Evolutionary conservation across 2,888 invertebrate genomes (phyloP), one percentile per base, ranked within the genome.

Genomic region (Chymomyza amoena): DNA sequence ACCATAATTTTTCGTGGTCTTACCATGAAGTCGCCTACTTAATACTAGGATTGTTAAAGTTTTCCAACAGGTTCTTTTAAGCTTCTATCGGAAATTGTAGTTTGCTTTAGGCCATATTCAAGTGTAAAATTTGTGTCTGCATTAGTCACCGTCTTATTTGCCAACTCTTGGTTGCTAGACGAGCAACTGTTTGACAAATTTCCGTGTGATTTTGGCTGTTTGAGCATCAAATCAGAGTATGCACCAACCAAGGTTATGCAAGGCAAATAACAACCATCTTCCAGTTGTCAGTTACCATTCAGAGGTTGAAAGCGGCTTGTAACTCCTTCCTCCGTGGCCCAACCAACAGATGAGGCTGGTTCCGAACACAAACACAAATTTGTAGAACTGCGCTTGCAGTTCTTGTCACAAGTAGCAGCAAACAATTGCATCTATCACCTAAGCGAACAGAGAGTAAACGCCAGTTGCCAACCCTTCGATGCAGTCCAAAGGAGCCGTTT

Each of bases 121-220:
- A 88, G 83, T 86, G 88, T 78, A 73, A 84, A 88, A 84, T 78
- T 74, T 76, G 72, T 64, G 64, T 67, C 39, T 45, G 80, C 80
- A 72, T 87, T 84, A 73, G 85, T 64, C 68, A 62, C 52, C 70
- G 65, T 15, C 16, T 57, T 10, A 50, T 6, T 18, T 32, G 32
- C 59, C 9, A 77, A 69, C 66, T 73, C 69, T 74, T 69, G 61
- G 54, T 54, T 54, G 54, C 54, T 13, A 54, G 18, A 45, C 13
- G 10, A 45, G 39, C 10, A 45, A 18, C 66, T 60, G 52, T 15
- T 28, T 72, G 71, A 67, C 64, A 82, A 72, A 74, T 75, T 72
- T 60, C 59, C 76, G 63, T 69, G 70, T 72, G 78, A 85, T 75
- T 88, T 84, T 72, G 79, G 73, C 70, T 73, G 73, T 73, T 80